Conservation (phyloP, 2,797 vertebrate species). For the Caiman crocodilus region DNA sequence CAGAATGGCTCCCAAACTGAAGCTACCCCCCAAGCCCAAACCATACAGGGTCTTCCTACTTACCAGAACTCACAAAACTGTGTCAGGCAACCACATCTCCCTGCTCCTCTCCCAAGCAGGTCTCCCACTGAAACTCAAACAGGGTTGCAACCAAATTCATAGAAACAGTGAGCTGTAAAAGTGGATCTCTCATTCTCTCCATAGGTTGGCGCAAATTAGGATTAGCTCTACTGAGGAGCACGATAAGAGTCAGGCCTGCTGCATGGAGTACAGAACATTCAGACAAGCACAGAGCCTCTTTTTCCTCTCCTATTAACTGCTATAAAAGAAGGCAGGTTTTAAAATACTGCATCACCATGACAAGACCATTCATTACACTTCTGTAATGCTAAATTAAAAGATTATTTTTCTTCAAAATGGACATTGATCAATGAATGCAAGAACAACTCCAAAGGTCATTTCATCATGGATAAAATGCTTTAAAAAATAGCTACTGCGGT, state of each 20-base stretch:
- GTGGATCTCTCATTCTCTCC: neutral
- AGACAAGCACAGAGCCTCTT: neutral
- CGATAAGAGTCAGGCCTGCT: no score
- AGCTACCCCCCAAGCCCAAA: no score
- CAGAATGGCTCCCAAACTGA: no score
- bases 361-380: neutral
- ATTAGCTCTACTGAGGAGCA: neutral
- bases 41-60: no score
- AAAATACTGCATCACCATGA: neutral
- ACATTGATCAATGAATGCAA: neutral
- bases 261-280: neutral
- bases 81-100: no score
- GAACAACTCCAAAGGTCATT: neutral
- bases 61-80: no score
- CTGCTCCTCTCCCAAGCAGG: no score
- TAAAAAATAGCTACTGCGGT: neutral
- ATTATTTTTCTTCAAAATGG: neutral
- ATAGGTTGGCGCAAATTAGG: neutral
- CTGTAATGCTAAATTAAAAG: neutral
- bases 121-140: no score
- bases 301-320: neutral
- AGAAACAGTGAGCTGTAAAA: neutral
- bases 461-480: neutral
- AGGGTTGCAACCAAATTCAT: neutral
- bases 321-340: neutral